Evolutionary conservation across 2,888 invertebrate genomes (phyloP), one percentile per base, ranked within the genome.

Genomic region (Nasonia oneida): DNA sequence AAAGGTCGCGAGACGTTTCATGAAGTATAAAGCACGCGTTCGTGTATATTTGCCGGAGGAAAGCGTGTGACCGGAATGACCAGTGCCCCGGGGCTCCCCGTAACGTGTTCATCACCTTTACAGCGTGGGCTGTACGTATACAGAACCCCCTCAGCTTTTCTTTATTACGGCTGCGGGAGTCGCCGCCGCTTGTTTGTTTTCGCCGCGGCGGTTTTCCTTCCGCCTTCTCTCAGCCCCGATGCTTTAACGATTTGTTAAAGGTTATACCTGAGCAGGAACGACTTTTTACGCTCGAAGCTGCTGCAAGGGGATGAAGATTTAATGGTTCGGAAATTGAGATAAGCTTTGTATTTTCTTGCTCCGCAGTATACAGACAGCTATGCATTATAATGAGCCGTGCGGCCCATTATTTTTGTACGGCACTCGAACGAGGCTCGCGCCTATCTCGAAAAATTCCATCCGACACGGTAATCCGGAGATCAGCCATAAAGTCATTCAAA

Each of bases 11-110:
- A 50, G 23, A 47, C 87, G 89, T 90, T 89, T 89, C 89, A 88
- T 90, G 88, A 90, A 90, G 88, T 89, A 89, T 88, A 89, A 87
- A 88, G 87, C 71, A 83, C 85, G 80, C 84, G 23, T 12, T 18
- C 18, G 15, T 61, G 18, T 53, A 39, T n/a, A 39, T 57, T n/a
- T 14, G 18, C 47, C 37, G 18, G 53, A 64, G 8, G n/a, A 37
- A 14, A 42, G 71, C 86, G 81, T 87, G 86, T 81, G 87, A 88
- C 88, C 82, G 73, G 88, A 89, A 89, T 86, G 85, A 79, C 81
- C 84, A 85, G 57, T 84, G 64, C 80, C 47, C 39, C 42, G 70
- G 74, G 50, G 37, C 64, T 14, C 29, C 50, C 61, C 70, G 71
- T 77, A 79, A 73, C 23, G 42, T 85, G 87, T 88, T 86, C 61